Percentiles rank a stretch among this genome's conserved stretches.
phyloP scores from a whole-genome alignment of 1,140 invertebrate species.

The Cecropterus lyciades region DNA sequence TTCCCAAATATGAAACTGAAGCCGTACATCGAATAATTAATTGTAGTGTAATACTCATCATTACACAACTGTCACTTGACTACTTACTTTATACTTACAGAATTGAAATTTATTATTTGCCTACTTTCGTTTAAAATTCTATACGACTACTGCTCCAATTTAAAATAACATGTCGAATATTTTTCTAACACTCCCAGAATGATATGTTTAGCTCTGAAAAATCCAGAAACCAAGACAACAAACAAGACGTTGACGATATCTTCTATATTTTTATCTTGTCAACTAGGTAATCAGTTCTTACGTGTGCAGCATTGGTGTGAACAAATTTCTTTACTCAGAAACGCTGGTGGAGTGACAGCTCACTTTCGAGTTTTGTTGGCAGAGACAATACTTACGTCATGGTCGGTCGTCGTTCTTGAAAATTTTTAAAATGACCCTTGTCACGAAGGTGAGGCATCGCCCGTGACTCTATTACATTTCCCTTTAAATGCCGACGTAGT shows the following conservation, averaged over 20 bases:
- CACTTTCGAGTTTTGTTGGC: conserved; percentile 40
- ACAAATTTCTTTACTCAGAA: conserved; percentile 42
- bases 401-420: conserved; percentile 66
- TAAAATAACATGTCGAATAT: not conserved
- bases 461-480: conserved; percentile 31
- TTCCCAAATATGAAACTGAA: conserved; percentile 13
- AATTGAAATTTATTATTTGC: not conserved
- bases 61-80: conserved; percentile 3
- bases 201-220: conserved; percentile 1
- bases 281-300: conserved; percentile 32
- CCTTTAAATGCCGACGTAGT: conserved; percentile 3
- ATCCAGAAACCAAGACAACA: not conserved
- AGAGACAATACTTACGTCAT: conserved; percentile 55
- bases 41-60: conserved; percentile 7
- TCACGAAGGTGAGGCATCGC: conserved; percentile 38
- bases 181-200: not conserved
- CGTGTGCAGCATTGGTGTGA: conserved; percentile 43
- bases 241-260: conserved; percentile 11
- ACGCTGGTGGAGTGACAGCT: conserved; percentile 29
- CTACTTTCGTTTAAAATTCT: too few species aligned
- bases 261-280: conserved; percentile 37
- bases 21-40: conserved; percentile 4
- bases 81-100: conserved; percentile 13
- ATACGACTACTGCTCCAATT: too few species aligned
- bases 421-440: conserved; percentile 44